A percentile compares a stretch with the other conserved stretches of the same genome.
Conservation (phyloP, 2,113 vertebrate genomes). For the Equus quagga region DNA sequence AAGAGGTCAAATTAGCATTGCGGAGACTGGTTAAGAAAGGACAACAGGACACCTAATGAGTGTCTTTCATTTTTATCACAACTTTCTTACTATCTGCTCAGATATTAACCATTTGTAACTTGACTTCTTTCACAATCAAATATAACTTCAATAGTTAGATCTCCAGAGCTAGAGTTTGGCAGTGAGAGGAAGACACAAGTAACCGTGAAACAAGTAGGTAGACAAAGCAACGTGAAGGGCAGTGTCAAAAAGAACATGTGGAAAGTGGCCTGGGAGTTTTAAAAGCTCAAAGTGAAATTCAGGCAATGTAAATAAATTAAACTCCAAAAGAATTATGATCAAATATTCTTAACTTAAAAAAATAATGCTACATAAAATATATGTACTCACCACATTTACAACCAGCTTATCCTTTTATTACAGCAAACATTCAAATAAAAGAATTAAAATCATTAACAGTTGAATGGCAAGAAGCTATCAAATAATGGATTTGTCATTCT, state of each 20-base stretch:
- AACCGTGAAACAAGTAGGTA: background rate
- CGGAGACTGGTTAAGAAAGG: background rate
- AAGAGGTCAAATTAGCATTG: background rate
- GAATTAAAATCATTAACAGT: background rate
- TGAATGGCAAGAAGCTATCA: background rate
- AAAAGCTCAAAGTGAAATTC: background rate
- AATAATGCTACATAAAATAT: background rate
- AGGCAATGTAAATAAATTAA: background rate
- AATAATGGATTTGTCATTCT: background rate
- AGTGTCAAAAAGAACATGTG: background rate
- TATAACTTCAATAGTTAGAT: background rate
- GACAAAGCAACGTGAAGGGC: background rate
- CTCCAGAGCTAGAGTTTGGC: background rate
- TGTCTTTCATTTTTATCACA: background rate
- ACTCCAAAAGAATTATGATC: background rate
- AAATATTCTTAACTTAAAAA: background rate
- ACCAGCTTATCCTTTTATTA: background rate
- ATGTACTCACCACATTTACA: background rate
- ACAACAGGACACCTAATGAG: rapidly evolving
- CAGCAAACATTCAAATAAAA: background rate
- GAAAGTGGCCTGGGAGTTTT: background rate
- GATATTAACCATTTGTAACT: background rate
- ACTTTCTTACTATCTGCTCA: background rate
- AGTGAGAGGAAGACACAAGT: background rate
- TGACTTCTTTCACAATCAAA: background rate